phyloP scores from a whole-genome alignment of 2,797 vertebrate species.

The Semaprochilodus insignis region DNA sequence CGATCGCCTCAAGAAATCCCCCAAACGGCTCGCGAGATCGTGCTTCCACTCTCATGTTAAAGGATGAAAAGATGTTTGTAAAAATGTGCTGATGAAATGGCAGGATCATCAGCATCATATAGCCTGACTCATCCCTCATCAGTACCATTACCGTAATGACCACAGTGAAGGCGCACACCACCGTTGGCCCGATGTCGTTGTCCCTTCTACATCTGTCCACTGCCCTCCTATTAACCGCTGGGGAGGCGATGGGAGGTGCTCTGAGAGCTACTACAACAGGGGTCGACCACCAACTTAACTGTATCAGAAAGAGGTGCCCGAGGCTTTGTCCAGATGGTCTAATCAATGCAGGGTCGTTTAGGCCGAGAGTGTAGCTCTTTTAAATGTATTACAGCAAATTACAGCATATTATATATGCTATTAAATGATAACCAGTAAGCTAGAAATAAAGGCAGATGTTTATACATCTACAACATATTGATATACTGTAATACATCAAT shows the following conservation, averaged over 20 bases:
- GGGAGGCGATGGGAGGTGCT: slow-evolving; percentile 25
- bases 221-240: background rate
- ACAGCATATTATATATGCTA: too few relatives aligned
- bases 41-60: slow-evolving; percentile 37
- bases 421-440: background rate
- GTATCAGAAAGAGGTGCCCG: background rate
- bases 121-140: slow-evolving; percentile 93
- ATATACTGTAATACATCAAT: too few relatives aligned
- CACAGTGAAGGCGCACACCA: slow-evolving; percentile 62
- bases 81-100: slow-evolving; percentile 87
- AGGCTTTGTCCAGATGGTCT: slow-evolving; percentile 20
- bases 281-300: slow-evolving; percentile 9
- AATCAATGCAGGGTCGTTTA: slow-evolving; percentile 33
- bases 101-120: slow-evolving; percentile 89
- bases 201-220: background rate
- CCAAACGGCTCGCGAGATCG: slow-evolving; percentile 20
- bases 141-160: slow-evolving; percentile 83
- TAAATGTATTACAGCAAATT: background rate
- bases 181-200: background rate
- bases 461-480: background rate
- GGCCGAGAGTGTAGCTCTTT: slow-evolving; percentile 4
- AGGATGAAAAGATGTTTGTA: slow-evolving; percentile 67
- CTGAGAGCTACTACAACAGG: slow-evolving; percentile 26
- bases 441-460: background rate
- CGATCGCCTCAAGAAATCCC: background rate